Base-by-base conservation (phyloP, 2,113 vertebrate species). In the Poeciliopsis retropinna region DNA sequence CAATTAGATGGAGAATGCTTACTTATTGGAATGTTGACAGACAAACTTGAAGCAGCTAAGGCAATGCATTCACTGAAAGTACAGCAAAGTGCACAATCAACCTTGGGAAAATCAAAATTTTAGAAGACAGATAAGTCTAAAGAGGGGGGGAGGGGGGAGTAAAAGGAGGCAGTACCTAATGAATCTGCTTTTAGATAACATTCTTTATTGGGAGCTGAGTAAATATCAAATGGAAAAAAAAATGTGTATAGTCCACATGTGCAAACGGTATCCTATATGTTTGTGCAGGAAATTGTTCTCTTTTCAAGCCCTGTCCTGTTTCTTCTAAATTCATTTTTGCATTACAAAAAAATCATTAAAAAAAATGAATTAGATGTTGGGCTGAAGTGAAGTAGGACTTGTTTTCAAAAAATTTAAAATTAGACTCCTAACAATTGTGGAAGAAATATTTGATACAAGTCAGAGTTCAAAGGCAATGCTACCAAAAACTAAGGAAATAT, bases 181-280 rank as follows among this genome's bases (percentile, higher is more conserved):
- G 89, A 90, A 90, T 88, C 74, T 81, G 75, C 78, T 80, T 84
- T 82, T 78, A 82, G 75, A 85, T 81, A 82, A 72, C 63, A 81
- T 63, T 81, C 62, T 71, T 34, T 72, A 66, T 62, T 79, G 67
- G 69, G 64, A 51, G 39, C 71, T 66, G 60, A 69, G 54, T 67
- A 78, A 60, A 62, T 28, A 76, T 60, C 27, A 74, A 19, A 54
- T 28, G 12, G 19, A 80, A 28, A 0, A 31, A 31, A 31, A 31
- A 31, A 63, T 54, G 47, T 60, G 34, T 25, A 76, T 31, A 15
- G 29, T 17, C 32, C 22, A 25, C 10, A 37, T 54, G 22, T 64
- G 25, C 64, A 31, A 64, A 75, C 31, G 9, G 11, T 34, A 15
- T 44, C 39, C 25, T 25, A 6, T 19, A 1, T 60, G 29, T 31